These are phyloP conservation scores for Erythrolamprus reginae DNA, from an alignment of 2,113 vertebrate genomes.

Conservation along the genomic window DNA sequence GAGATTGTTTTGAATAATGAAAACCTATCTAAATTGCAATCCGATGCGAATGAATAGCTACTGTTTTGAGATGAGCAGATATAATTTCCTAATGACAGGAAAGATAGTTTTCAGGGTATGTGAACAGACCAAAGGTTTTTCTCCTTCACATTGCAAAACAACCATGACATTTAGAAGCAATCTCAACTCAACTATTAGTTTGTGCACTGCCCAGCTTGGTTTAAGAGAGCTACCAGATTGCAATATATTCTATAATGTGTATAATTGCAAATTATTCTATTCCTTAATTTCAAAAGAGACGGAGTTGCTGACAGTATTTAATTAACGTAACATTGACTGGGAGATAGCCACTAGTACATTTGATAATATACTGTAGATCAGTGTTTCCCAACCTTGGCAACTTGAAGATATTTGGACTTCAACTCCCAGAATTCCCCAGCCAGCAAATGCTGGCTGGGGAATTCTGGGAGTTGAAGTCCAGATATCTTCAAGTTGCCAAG, in stretches of 20 bases:
- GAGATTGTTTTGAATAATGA: background rate
- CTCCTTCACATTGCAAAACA: background rate
- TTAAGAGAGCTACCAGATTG: background rate
- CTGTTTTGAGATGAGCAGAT: background rate
- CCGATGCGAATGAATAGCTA: background rate
- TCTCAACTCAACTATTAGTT: conserved; percentile 3
- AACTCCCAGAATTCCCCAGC: too few species aligned
- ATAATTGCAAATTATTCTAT: background rate
- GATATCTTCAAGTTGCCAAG: too few species aligned
- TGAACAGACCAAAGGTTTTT: background rate
- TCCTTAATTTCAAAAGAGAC: background rate
- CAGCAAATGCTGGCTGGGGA: too few species aligned
- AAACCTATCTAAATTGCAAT: background rate
- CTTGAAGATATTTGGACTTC: too few species aligned
- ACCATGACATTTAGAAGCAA: background rate
- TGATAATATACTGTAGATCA: too few species aligned
- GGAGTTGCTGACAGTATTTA: background rate
- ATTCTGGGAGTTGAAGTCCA: too few species aligned
- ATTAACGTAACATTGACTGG: background rate
- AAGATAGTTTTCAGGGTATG: background rate
- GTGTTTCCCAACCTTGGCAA: too few species aligned
- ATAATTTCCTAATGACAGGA: background rate
- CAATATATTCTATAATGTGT: background rate
- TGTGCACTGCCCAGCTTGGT: background rate
- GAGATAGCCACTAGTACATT: background rate